Conservation (phyloP, 2,888 invertebrate genomes). For the Melipona beecheii region DNA sequence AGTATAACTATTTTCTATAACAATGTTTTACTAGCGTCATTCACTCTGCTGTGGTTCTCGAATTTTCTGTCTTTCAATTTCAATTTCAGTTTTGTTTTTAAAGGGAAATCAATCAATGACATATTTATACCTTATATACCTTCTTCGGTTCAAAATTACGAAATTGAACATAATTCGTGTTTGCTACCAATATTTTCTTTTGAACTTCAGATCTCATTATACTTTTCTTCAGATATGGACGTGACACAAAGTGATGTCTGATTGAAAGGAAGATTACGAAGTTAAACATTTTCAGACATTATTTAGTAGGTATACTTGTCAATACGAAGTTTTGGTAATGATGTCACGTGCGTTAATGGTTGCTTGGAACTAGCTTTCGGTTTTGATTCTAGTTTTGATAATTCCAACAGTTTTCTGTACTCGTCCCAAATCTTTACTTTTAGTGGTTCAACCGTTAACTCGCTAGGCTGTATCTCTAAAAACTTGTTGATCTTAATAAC, state of each 20-base stretch:
- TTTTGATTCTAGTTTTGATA: background rate
- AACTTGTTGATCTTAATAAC: background rate
- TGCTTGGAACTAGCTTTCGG: background rate
- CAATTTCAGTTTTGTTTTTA: background rate
- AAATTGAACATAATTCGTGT: conserved; percentile 79
- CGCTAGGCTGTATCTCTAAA: conserved; percentile 18
- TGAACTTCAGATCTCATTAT: conserved; percentile 57
- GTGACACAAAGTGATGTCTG: background rate
- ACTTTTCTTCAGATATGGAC: background rate
- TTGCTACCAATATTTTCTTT: conserved; percentile 72
- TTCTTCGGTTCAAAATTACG: conserved; percentile 79
- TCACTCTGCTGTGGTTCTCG: background rate
- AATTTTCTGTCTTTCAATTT: background rate
- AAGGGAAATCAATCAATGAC: background rate
- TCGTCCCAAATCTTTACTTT: conserved; percentile 31
- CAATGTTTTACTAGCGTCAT: too few relatives aligned
- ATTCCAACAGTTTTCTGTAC: conserved; percentile 33
- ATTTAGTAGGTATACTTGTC: conserved; percentile 11
- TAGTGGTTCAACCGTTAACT: background rate
- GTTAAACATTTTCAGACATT: background rate
- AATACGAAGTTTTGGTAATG: conserved; percentile 9
- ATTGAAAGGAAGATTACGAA: background rate
- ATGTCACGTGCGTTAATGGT: background rate
- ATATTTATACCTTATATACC: conserved; percentile 77
- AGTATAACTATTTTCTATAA: conserved; percentile 64